phyloP scores from a whole-genome alignment of 2,888 invertebrate genomes.

The Lasioglossum lativentre region DNA sequence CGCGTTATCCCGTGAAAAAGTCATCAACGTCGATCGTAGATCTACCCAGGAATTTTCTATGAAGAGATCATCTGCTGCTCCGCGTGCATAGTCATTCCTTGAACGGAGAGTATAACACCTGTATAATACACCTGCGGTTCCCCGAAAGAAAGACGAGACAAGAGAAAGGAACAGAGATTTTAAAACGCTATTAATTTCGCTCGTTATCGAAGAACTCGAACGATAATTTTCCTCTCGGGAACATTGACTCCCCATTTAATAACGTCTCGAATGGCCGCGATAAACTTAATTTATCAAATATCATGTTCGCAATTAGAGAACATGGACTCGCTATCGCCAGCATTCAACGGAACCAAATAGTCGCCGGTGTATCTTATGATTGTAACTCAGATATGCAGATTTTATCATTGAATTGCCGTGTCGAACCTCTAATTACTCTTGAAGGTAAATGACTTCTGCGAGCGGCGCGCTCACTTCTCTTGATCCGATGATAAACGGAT shows the following conservation, averaged over 20 bases:
- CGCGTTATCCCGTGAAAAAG: slow-evolving; percentile 48
- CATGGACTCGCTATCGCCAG: slow-evolving; percentile 24
- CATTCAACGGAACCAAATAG: slow-evolving; percentile 34
- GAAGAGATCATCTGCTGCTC: slow-evolving; percentile 67
- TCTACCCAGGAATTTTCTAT: slow-evolving; percentile 57
- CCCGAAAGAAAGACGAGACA: not conserved
- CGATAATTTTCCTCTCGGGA: not conserved
- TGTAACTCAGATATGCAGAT: slow-evolving; percentile 55
- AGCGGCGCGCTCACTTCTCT: slow-evolving; percentile 13
- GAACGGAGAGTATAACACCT: slow-evolving; percentile 69
- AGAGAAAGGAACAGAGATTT: not conserved
- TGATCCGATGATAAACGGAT: slow-evolving; percentile 28
- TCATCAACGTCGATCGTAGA: slow-evolving; percentile 67
- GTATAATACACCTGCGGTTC: slow-evolving; percentile 68
- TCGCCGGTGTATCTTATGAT: slow-evolving; percentile 24
- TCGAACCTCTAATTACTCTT: slow-evolving; percentile 50
- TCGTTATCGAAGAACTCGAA: not conserved
- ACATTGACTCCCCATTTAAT: not conserved
- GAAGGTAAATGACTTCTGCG: slow-evolving; percentile 36
- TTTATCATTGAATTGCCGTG: slow-evolving; percentile 43
- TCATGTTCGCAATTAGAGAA: slow-evolving; percentile 36
- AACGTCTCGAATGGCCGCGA: not conserved
- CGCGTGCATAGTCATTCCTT: slow-evolving; percentile 64
- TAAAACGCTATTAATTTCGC: not conserved
- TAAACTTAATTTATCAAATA: slow-evolving; percentile 26